Conservation (phyloP, 2,113 vertebrate genomes). For the Aspiorhynchus laticeps region DNA sequence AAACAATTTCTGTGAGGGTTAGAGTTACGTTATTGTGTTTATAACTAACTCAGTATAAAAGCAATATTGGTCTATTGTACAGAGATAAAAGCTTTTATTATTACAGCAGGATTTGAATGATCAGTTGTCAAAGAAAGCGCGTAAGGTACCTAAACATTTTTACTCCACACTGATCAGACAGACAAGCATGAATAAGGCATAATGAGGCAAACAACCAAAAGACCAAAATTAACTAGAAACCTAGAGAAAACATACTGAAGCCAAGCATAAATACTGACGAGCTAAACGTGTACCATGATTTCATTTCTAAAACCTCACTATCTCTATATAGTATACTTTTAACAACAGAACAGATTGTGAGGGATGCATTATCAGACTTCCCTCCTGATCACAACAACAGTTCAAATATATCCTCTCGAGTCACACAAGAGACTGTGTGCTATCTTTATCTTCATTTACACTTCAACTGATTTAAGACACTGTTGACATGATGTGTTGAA, state of each 20-base stretch:
- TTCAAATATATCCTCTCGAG: neutral
- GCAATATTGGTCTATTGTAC: no score
- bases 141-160: neutral
- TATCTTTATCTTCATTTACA: neutral
- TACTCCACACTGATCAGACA: neutral
- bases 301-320: neutral
- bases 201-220: neutral
- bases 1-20: no score
- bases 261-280: neutral
- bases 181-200: neutral
- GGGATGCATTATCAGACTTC: neutral
- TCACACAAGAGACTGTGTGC: neutral
- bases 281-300: neutral
- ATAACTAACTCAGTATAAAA: neutral
- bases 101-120: neutral
- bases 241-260: neutral
- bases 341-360: neutral
- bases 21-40: neutral
- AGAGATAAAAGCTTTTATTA: neutral
- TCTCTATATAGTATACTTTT: neutral
- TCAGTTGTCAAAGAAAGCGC: neutral
- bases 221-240: neutral
- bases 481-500: neutral
- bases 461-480: neutral
- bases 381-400: neutral